A percentile compares a stretch with the other conserved stretches of the same genome.
Conservation (phyloP, 2,888 invertebrate species). For the Drosophila paranaensis region DNA sequence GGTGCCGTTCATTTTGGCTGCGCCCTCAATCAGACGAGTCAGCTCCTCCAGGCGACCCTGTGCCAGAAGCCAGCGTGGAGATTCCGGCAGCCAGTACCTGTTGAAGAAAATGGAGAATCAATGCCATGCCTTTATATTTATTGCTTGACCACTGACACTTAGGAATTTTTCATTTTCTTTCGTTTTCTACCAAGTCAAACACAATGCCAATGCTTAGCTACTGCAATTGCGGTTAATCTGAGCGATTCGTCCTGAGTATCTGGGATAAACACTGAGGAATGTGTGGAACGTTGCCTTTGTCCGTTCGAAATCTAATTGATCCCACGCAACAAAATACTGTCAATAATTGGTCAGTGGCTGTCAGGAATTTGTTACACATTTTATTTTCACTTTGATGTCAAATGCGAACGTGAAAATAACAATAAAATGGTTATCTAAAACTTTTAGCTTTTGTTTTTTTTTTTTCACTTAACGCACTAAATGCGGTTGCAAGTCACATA, state of each 20-base stretch:
- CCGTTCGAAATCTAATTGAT: slow-evolving; percentile 70
- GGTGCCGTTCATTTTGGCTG: slow-evolving; percentile 88
- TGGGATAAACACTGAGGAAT: slow-evolving; percentile 66
- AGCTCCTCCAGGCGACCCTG: slow-evolving; percentile 89
- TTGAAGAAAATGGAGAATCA: slow-evolving; percentile 36
- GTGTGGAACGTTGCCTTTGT: slow-evolving; percentile 57
- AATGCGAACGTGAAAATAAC: slow-evolving; percentile 40
- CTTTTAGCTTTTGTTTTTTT: slow-evolving; percentile 22
- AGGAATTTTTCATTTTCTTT: slow-evolving; percentile 72
- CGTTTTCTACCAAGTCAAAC: slow-evolving; percentile 33
- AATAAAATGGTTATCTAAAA: slow-evolving; percentile 25
- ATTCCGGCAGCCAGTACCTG: slow-evolving; percentile 91
- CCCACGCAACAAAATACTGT: slow-evolving; percentile 54
- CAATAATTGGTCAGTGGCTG: slow-evolving; percentile 63
- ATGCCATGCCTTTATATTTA: slow-evolving; percentile 48
- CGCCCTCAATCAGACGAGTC: slow-evolving; percentile 87
- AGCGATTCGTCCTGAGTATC: slow-evolving; percentile 19
- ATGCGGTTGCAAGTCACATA: slow-evolving; percentile 26
- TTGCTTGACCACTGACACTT: slow-evolving; percentile 59
- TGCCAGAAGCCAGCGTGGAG: slow-evolving; percentile 91
- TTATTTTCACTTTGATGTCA: slow-evolving; percentile 62
- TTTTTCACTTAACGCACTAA: slow-evolving; percentile 13
- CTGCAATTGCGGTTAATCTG: slow-evolving; percentile 39
- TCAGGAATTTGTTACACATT: slow-evolving; percentile 53
- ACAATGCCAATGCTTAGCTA: slow-evolving; percentile 16